These are phyloP conservation scores for Phasia obesa DNA, from an alignment of 2,888 invertebrate species.

Conservation along the genomic window DNA sequence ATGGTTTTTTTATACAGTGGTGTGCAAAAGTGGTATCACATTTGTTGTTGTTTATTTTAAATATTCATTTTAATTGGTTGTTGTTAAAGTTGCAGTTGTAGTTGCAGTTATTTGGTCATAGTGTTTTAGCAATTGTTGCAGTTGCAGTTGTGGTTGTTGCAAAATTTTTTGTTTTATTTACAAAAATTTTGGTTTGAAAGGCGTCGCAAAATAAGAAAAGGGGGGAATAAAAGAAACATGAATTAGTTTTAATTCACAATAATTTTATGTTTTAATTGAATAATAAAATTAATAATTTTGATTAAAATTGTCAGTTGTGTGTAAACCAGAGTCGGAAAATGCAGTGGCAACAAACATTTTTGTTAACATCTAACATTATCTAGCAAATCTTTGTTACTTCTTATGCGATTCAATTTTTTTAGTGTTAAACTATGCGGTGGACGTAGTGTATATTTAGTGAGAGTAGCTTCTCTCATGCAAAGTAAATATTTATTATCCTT, in stretches of 20 bases:
- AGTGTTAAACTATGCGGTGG: no score
- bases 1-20: conserved; percentile 55
- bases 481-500: no score
- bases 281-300: conserved; percentile 36
- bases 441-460: no score
- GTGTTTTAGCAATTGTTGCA: conserved; percentile 47
- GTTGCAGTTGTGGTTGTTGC: conserved; percentile 57
- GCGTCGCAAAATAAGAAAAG: conserved; percentile 76
- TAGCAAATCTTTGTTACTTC: no score
- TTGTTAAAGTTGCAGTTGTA: conserved; percentile 14
- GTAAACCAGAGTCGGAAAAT: conserved; percentile 59
- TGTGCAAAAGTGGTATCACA: conserved; percentile 58
- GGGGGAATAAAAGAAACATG: conserved; percentile 75
- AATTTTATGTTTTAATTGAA: conserved; percentile 33
- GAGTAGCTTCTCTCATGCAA: no score
- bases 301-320: conserved; percentile 8
- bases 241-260: conserved; percentile 74
- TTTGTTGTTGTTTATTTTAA: conserved; percentile 25
- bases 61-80: conserved; percentile 28
- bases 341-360: background rate
- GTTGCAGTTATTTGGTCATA: conserved; percentile 51
- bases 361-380: background rate
- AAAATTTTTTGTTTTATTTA: conserved; percentile 70
- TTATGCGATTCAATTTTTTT: no score
- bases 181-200: conserved; percentile 56